Percentiles rank a stretch among this genome's conserved stretches.
phyloP scores from a whole-genome alignment of 2,113 vertebrate species.

The Chroicocephalus ridibundus region DNA sequence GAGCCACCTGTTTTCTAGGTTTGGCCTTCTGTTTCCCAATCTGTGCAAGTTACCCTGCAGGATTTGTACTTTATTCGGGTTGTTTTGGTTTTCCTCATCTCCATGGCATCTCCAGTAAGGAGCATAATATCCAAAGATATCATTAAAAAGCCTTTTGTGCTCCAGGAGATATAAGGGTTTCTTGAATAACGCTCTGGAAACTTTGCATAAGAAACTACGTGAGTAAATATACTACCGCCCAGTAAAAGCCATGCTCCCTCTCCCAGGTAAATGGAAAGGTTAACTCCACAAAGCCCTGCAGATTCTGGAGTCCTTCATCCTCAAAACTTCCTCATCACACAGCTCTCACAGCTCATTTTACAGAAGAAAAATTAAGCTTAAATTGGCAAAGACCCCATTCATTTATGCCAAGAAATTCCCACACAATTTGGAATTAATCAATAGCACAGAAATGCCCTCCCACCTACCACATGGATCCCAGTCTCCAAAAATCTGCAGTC shows the following conservation, averaged over 20 bases:
- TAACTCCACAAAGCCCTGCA: background rate
- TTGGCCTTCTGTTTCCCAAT: background rate
- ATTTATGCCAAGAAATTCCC: slow-evolving; percentile 43
- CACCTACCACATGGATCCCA: slow-evolving; percentile 33
- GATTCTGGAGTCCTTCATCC: background rate
- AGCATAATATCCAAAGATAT: background rate
- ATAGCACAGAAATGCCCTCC: slow-evolving; percentile 36
- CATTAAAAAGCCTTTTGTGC: background rate
- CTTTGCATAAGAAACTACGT: background rate
- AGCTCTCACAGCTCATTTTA: background rate
- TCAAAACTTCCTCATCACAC: background rate
- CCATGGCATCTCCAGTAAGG: background rate
- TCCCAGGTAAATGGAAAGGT: background rate
- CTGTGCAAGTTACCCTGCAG: background rate
- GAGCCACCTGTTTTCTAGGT: background rate
- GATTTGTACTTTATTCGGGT: background rate
- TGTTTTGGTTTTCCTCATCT: background rate
- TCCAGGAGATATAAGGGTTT: background rate
- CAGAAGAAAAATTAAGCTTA: slow-evolving; percentile 5
- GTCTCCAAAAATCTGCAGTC: slow-evolving; percentile 1
- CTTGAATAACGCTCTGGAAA: background rate
- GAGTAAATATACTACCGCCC: background rate
- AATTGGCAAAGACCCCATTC: background rate
- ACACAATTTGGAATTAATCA: slow-evolving; percentile 45
- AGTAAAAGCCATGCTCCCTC: background rate